phyloP scores from a whole-genome alignment of 2,113 vertebrate genomes.

The Pluvialis apricaria region DNA sequence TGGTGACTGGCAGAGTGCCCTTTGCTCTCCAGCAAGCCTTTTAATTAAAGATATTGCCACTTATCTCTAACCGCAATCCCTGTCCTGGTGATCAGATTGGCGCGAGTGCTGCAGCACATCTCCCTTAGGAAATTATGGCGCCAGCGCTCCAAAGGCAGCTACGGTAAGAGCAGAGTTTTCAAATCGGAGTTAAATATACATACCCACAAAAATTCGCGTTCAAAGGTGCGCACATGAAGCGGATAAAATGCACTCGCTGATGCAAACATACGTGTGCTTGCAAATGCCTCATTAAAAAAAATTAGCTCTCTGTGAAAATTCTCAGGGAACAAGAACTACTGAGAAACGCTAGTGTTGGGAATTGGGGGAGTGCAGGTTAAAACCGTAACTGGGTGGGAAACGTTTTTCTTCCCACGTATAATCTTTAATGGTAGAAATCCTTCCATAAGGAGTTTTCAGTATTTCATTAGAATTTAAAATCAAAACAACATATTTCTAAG shows the following conservation, averaged over 20 bases:
- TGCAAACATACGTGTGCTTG: neutral
- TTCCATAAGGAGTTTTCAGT: neutral
- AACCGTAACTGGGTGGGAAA: neutral
- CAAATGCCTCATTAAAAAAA: neutral
- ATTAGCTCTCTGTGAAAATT: neutral
- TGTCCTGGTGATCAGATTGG: neutral
- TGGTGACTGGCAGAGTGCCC: neutral
- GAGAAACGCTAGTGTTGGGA: neutral
- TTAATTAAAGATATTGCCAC: constrained; percentile 18
- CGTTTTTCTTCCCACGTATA: neutral
- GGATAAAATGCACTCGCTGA: neutral
- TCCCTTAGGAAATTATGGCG: neutral
- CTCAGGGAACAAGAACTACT: neutral
- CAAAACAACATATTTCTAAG: neutral
- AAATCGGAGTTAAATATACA: fast-evolving
- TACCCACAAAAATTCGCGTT: neutral
- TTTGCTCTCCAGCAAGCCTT: neutral
- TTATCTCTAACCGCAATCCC: neutral
- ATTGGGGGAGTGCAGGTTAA: neutral
- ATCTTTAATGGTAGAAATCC: neutral
- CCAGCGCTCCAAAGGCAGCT: neutral
- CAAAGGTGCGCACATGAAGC: neutral
- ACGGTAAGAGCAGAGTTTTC: neutral
- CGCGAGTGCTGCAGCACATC: neutral
- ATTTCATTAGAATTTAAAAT: neutral